Evolutionary conservation across 2,797 vertebrate genomes (phyloP), one percentile per base, ranked within the genome.

Genomic region (Sebastes diploproa): DNA sequence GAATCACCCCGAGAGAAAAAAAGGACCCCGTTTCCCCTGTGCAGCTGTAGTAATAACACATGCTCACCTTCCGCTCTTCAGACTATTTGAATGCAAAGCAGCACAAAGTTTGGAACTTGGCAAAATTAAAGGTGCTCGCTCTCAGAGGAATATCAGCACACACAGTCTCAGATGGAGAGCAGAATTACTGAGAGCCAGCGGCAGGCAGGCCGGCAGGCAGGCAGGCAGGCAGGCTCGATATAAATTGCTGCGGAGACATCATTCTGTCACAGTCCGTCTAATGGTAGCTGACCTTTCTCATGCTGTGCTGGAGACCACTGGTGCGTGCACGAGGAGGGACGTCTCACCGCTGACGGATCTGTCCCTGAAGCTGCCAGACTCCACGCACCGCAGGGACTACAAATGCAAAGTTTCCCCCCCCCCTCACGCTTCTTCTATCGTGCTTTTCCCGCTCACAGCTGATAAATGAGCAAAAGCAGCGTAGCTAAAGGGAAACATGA

Each of bases 261-360:
- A 56, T 83, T 80, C 72, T 86, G 90, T 86, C 82, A 85, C 55
- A 71, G 75, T 50, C 22, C 11, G 36, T 83, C 72, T 86, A 80
- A 90, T 80, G 70, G 67, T 79, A 81, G 78, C 74, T 80, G 80
- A 86, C 90, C 86, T 86, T 83, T 85, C 42, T 70, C 82, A 63
- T 70, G 82, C 78, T 75, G 81, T 5, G 54, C 66, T 6, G 30
- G 75, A 78, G 65, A 70, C 14, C 75, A 78, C n/a, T 70, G 58
- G 71, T 61, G 82, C 38, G 64, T 84, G 66, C 76, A 46, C 2
- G 13, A 82, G 74, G 56, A 82, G 68, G 55, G 78, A 75, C 63
- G 18, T 73, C 78, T 74, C 65, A 61, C 62, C n/a, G 25, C 78
- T 77, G 84, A 81, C 34, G 14, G 75, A 71, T 79, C 56, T 60